Conservation (phyloP, 2,888 invertebrate species). For the Penaeus monodon region DNA sequence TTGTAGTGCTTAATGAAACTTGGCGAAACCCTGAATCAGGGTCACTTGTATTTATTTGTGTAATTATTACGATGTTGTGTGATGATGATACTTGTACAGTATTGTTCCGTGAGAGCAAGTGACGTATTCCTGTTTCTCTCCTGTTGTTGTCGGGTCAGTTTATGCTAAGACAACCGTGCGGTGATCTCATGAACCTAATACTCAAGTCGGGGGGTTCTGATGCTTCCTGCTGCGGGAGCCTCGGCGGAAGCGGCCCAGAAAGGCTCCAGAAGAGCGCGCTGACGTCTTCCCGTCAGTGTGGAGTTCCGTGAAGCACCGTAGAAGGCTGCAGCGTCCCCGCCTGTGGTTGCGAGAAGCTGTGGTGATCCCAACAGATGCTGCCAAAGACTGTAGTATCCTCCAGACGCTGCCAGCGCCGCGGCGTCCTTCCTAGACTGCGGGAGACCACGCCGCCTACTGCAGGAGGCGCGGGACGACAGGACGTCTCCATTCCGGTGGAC, state of each 20-base stretch:
- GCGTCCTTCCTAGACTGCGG: too few species aligned
- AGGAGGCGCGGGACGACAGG: too few species aligned
- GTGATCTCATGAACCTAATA: conserved; percentile 60
- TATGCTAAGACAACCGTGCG: conserved; percentile 40
- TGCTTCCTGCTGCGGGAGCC: not conserved
- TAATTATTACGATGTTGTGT: conserved; percentile 51
- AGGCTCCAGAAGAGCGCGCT: not conserved
- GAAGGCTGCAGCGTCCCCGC: too few species aligned
- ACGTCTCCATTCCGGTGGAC: too few species aligned
- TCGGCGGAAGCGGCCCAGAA: not conserved
- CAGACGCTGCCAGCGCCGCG: too few species aligned
- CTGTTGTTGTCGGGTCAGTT: conserved; percentile 39
- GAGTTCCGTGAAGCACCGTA: too few species aligned
- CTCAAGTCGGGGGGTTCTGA: conserved; percentile 18
- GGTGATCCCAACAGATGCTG: too few species aligned
- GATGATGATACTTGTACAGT: conserved; percentile 52
- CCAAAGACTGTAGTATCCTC: too few species aligned
- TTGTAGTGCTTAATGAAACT: conserved; percentile 38
- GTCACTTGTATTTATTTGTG: conserved; percentile 59
- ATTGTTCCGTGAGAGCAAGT: conserved; percentile 46
- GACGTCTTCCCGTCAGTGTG: too few species aligned
- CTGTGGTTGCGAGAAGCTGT: too few species aligned
- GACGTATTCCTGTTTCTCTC: conserved; percentile 39
- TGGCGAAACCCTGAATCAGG: conserved; percentile 58
- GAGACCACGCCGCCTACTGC: too few species aligned